These are phyloP conservation scores for Dipodomys stephensi DNA, from an alignment of 2,113 vertebrate species.

Conservation along the genomic window DNA sequence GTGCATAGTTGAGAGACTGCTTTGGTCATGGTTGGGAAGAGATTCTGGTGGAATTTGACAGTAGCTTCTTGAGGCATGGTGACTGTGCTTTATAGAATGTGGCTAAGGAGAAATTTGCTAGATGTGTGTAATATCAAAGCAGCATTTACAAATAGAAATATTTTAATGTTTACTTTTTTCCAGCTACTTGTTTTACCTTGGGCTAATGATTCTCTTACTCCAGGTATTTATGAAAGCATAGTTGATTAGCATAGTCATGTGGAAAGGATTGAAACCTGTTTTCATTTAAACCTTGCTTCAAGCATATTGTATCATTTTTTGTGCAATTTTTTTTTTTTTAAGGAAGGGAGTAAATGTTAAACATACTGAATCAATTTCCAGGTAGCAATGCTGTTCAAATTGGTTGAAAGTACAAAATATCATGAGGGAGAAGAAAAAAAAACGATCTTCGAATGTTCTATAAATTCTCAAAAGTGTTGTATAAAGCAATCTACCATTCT, in stretches of 20 bases:
- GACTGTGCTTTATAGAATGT: background rate
- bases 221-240: background rate
- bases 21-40: background rate
- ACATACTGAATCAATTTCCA: slow-evolving; percentile 48
- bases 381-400: slow-evolving; percentile 18
- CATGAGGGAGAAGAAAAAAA: background rate
- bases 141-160: background rate
- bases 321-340: slow-evolving; percentile 23
- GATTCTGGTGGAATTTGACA: background rate
- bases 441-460: background rate
- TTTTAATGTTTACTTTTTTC: background rate
- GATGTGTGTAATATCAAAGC: background rate
- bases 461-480: background rate
- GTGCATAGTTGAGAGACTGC: background rate
- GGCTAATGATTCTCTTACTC: background rate
- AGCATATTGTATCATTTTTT: background rate
- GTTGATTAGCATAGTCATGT: background rate
- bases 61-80: background rate
- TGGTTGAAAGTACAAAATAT: slow-evolving; percentile 43
- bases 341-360: slow-evolving; percentile 27
- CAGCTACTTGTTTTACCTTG: background rate
- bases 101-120: background rate
- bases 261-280: background rate
- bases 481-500: background rate
- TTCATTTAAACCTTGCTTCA: background rate